Evolutionary conservation across 2,797 vertebrate species (phyloP), one percentile per base, ranked within the genome.

Genomic region (Spatula clypeata): DNA sequence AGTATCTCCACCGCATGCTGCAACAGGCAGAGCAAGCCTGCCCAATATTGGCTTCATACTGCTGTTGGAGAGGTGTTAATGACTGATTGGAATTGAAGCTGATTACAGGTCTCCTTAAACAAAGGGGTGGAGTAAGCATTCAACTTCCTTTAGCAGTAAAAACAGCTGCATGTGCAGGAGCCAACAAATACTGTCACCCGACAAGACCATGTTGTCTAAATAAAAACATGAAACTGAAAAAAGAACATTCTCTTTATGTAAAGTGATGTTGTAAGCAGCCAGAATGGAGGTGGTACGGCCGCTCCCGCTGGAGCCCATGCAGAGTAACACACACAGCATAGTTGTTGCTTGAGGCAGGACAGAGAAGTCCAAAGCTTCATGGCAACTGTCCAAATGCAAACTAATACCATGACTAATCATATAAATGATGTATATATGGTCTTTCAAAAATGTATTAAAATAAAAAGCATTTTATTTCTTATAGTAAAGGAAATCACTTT

Each of bases 31-130:
- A 80, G 69, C 23, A 93, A 94, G 88, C 81, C 79, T 90, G 85
- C 58, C 49, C 58, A 93, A 79, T 95, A 95, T 93, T 93, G 87
- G 36, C 45, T 96, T 82, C 3, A 0, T 36, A 42, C 77, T 86
- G 45, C 79, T 94, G 70, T 93, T 94, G 87, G 85, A 94, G 94
- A 93, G 72, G 89, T 95, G 93, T 81, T 96, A 96, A 97, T 93
- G 89, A 91, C 73, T 81, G 88, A 91, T 81, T 94, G 87, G 89
- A 95, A 91, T 62, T 86, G 89, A 88, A 93, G 65, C 14, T 91
- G 93, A 95, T 96, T 96, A 87, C 81, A 90, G 45, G 66, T 92
- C 81, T 95, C 71, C 90, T 96, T 95, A 96, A 94, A 82, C 72
- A 87, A 88, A 91, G 54, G 89, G 95, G 89, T 94, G 91, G 93